Evolutionary conservation across 2,113 vertebrate species (phyloP).

Genomic region (Oenanthe melanoleuca): DNA sequence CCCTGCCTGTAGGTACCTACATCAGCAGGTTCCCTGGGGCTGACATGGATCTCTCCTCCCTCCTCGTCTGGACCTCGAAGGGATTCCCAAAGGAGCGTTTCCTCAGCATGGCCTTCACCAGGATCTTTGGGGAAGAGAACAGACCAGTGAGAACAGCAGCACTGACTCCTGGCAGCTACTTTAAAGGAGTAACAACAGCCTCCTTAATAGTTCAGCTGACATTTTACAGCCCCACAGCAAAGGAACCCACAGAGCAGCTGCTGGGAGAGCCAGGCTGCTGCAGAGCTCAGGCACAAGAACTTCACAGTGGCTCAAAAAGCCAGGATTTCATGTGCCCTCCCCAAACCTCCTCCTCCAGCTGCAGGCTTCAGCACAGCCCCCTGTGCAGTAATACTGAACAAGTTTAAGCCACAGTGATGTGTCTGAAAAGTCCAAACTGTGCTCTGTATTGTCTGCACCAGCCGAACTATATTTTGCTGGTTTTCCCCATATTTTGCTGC

Average conservation of each 20-base stretch:
- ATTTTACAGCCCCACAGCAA: neutral
- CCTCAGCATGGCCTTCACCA: slow-evolving; percentile 96
- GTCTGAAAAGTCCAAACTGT: too few relatives aligned
- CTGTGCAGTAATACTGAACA: too few relatives aligned
- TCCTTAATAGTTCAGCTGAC: neutral
- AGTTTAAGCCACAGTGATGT: too few relatives aligned
- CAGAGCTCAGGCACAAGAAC: neutral
- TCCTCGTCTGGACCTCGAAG: slow-evolving; percentile 85
- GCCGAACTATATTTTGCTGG: too few relatives aligned
- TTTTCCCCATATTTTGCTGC: too few relatives aligned
- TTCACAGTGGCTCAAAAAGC: neutral
- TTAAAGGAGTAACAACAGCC: neutral
- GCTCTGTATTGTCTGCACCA: too few relatives aligned
- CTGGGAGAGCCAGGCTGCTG: neutral
- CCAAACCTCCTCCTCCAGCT: neutral
- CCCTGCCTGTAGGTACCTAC: slow-evolving; percentile 75
- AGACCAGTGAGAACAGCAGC: neutral
- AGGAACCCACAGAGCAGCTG: neutral
- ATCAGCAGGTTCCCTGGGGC: slow-evolving; percentile 90
- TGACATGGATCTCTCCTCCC: slow-evolving; percentile 94
- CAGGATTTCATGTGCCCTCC: neutral
- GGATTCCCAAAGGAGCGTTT: slow-evolving; percentile 98
- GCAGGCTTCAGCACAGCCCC: neutral
- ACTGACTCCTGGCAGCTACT: neutral
- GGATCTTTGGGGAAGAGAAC: slow-evolving; percentile 79